These are phyloP conservation scores for Thereuonema tuberculata DNA, from an alignment of 1,140 invertebrate species.

Conservation along the genomic window DNA sequence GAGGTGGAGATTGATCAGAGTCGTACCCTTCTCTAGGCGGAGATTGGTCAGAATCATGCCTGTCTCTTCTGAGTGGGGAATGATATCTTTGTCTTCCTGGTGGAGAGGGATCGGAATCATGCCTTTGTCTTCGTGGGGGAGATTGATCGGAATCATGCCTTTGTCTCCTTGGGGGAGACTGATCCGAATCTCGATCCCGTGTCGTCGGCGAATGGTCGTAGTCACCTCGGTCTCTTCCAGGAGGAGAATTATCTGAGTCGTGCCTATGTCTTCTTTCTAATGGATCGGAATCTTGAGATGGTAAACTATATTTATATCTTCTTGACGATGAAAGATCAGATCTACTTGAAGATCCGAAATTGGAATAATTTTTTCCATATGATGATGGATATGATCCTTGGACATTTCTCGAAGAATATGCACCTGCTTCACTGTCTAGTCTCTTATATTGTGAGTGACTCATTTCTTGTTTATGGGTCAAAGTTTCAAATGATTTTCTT, in stretches of 20 bases:
- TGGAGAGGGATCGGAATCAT: constrained; percentile 16
- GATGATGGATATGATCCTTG: no score
- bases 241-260: background rate
- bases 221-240: background rate
- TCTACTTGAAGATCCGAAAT: no score
- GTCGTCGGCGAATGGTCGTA: background rate
- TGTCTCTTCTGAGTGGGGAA: constrained; percentile 8
- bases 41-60: constrained; percentile 19
- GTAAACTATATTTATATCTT: constrained; percentile 11
- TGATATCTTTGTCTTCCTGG: constrained; percentile 20
- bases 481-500: no score
- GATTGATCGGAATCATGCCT: constrained; percentile 11
- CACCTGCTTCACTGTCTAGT: no score
- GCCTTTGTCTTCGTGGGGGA: constrained; percentile 20
- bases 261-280: no score
- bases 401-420: no score
- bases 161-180: constrained; percentile 13
- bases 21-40: constrained; percentile 19
- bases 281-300: no score
- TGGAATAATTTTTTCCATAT: no score
- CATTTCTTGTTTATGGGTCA: no score
- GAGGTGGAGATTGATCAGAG: constrained; percentile 22
- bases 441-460: no score
- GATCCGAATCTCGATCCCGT: constrained; percentile 22
- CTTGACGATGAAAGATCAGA: no score